A percentile compares a stretch with the other conserved stretches of the same genome.
Conservation (phyloP, 2,113 vertebrate species). For the Myxocyprinus asiaticus region DNA sequence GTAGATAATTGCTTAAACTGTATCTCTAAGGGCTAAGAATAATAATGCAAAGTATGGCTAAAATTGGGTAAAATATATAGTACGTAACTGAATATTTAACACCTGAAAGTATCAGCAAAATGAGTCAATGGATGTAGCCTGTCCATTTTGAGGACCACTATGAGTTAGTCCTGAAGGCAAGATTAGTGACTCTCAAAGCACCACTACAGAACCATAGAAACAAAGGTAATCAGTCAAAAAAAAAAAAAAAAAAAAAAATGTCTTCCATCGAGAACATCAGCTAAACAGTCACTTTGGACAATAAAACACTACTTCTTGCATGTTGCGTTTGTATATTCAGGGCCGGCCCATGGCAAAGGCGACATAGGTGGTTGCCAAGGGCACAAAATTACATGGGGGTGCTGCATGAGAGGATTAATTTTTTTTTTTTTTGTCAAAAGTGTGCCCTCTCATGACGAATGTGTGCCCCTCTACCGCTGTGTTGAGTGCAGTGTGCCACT, state of each 20-base stretch:
- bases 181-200: slow-evolving; percentile 25
- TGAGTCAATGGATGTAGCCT: neutral
- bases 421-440: too few relatives aligned
- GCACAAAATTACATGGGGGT: too few relatives aligned
- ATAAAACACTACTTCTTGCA: neutral
- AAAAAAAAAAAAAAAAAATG: slow-evolving; percentile 15
- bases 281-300: slow-evolving; percentile 19
- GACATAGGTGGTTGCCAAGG: too few relatives aligned
- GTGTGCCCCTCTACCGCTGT: too few relatives aligned
- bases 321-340: too few relatives aligned
- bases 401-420: too few relatives aligned
- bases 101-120: neutral
- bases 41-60: slow-evolving; percentile 1
- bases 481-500: too few relatives aligned
- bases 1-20: too few relatives aligned
- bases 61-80: too few relatives aligned
- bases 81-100: too few relatives aligned
- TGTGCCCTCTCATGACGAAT: too few relatives aligned
- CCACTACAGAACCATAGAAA: slow-evolving; percentile 1
- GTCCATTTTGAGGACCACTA: neutral
- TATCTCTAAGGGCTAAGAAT: neutral
- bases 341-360: too few relatives aligned
- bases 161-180: slow-evolving; percentile 8
- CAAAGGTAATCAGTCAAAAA: slow-evolving; percentile 20
- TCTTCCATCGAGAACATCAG: slow-evolving; percentile 3